Evolutionary conservation across 92 coral and sea anemone species (phyloP), one percentile per base, ranked within the genome.

Genomic region (Palythoa grandiflora): DNA sequence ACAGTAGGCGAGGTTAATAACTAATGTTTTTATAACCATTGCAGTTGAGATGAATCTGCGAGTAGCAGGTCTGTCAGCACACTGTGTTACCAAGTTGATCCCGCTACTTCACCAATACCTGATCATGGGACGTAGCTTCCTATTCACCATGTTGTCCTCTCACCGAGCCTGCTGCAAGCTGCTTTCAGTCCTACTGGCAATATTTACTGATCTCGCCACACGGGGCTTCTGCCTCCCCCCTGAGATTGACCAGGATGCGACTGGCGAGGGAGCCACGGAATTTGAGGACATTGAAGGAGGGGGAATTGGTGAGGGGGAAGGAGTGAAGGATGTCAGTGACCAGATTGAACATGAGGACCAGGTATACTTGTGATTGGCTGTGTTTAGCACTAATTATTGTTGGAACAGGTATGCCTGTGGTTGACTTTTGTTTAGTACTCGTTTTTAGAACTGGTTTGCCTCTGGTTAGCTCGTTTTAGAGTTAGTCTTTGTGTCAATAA

Each of bases 231-330:
- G 99, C 78, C 90, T 97, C 13, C 99, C 99, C 11, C 97, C 99
- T 19, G 99, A 95, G 85, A 87, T 95, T 35, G 98, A 92, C 12
- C 98, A 96, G 78, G 98, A 96, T 38, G 93, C 87, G 9, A 88
- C 90, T 47, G 98, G 96, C 15, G 98, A 97, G 57, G 98, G 97
- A 28, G 94, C 95, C 50, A 95, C 99, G 5, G 94, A 92, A 83
- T 97, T 97, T 85, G 98, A 97, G 79, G 95, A 97, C 79, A 88
- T 93, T 63, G 97, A 97, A 84, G 94, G 94, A 65, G 98, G 99
- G 11, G 99, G 99, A 38, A 92, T 97, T 15, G 99, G 99, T 6
- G 98, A 97, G 77, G 99, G 99, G 53, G 99, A 97, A 68, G 99
- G 99, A 9, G 91, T 88, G 65, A 97, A 97, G 87, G 99, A 97